Percentiles rank a stretch among this genome's conserved stretches.
Evolutionary conservation across 2,113 vertebrate genomes (phyloP).

Genomic region (Hystrix cristata): DNA sequence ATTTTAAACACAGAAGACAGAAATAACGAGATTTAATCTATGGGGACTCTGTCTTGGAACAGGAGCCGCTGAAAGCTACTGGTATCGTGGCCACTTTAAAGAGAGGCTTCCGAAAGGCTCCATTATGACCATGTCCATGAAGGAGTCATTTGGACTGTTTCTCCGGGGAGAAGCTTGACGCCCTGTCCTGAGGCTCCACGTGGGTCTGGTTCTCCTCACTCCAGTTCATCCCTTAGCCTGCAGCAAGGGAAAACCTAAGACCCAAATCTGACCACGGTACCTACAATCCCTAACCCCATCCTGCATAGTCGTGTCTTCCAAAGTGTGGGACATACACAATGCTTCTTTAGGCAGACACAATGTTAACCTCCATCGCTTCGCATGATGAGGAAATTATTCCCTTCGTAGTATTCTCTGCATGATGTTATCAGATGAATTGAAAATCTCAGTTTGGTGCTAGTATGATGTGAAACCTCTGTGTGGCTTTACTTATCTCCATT

Average conservation of each 20-base stretch:
- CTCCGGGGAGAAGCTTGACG: background rate
- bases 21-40: background rate
- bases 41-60: background rate
- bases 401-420: background rate
- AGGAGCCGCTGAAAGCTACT: background rate
- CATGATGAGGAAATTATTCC: background rate
- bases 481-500: background rate
- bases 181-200: background rate
- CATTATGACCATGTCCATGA: accelerated
- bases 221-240: background rate
- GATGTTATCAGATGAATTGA: background rate
- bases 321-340: background rate
- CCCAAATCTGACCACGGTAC: background rate
- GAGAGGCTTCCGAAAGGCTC: background rate
- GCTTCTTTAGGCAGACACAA: background rate
- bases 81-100: background rate
- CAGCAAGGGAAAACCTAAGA: background rate
- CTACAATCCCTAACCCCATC: too few species aligned
- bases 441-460: background rate
- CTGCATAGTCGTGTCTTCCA: background rate
- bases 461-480: too few species aligned
- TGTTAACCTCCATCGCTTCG: background rate
- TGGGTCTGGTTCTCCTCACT: background rate
- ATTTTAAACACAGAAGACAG: background rate
- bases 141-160: background rate